Conservation (phyloP, 2,797 vertebrate species). For the Clarias platycephalus region DNA sequence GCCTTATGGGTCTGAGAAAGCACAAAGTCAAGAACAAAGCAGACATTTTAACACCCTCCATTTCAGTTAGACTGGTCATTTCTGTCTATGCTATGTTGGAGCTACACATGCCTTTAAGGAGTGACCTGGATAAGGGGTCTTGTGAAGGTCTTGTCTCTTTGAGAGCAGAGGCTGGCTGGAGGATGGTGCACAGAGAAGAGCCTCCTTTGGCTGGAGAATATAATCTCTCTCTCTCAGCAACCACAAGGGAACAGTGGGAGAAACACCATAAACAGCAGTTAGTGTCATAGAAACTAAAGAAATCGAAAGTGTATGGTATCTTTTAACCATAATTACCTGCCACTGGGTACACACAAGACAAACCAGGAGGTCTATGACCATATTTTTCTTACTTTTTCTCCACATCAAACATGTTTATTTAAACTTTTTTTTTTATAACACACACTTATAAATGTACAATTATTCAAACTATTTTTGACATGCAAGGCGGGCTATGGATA, state of each 20-base stretch:
- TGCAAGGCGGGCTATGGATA: slow-evolving; percentile 84
- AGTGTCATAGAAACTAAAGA: slow-evolving; percentile 62
- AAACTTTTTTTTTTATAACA: slow-evolving; percentile 72
- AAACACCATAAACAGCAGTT: slow-evolving; percentile 91
- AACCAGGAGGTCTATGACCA: slow-evolving; percentile 50
- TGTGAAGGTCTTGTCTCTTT: slow-evolving; percentile 86
- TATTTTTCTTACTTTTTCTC: slow-evolving; percentile 39
- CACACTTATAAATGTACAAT: slow-evolving; percentile 85
- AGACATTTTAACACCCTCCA: slow-evolving; percentile 5
- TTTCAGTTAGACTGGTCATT: slow-evolving; percentile 27
- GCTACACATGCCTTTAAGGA: slow-evolving; percentile 92
- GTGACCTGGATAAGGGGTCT: slow-evolving; percentile 88
- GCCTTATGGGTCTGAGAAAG: not conserved
- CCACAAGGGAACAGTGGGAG: slow-evolving; percentile 91
- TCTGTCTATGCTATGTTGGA: slow-evolving; percentile 56
- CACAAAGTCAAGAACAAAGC: not conserved
- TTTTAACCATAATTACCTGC: slow-evolving; percentile 35
- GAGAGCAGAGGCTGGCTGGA: slow-evolving; percentile 86
- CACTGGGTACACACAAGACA: slow-evolving; percentile 42
- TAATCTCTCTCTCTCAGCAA: slow-evolving; percentile 85
- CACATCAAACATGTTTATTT: slow-evolving; percentile 86
- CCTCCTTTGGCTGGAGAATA: slow-evolving; percentile 69
- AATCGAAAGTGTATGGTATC: slow-evolving; percentile 47
- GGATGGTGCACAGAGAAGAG: slow-evolving; percentile 81
- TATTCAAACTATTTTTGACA: slow-evolving; percentile 82